Conservation (phyloP, 2,113 vertebrate species). For the Glaucomys volans region DNA sequence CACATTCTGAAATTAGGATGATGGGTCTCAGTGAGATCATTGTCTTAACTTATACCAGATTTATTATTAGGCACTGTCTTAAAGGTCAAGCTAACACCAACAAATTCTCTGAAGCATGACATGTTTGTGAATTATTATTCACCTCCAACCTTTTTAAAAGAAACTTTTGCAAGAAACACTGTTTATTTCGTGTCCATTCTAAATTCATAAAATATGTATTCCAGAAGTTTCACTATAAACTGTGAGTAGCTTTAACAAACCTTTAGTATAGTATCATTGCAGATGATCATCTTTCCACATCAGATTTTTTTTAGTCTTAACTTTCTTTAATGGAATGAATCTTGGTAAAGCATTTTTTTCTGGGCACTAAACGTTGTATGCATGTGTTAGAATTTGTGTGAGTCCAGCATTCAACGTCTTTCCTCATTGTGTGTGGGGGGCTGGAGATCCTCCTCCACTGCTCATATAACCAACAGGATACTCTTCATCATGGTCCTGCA, state of each 20-base stretch:
- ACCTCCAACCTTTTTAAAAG: background rate
- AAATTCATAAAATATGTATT: slow-evolving; percentile 27
- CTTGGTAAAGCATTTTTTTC: background rate
- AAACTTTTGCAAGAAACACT: background rate
- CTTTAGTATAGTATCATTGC: background rate
- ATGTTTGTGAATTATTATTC: slow-evolving; percentile 29
- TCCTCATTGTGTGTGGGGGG: background rate
- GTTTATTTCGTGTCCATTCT: slow-evolving; percentile 22
- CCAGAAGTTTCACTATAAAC: background rate
- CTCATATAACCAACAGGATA: background rate
- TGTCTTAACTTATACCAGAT: background rate
- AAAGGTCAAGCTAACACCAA: background rate
- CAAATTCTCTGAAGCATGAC: slow-evolving; percentile 9
- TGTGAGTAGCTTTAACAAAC: background rate
- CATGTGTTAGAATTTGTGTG: background rate
- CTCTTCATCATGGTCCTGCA: background rate
- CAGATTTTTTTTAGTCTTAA: background rate
- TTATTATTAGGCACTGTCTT: background rate
- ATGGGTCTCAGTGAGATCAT: background rate
- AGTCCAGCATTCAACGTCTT: background rate
- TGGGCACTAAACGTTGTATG: background rate
- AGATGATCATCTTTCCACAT: background rate
- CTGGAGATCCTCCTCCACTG: accelerated
- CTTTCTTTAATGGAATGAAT: background rate
- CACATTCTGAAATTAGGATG: background rate